Base-by-base conservation (phyloP, 2,113 vertebrate species). In the Melanostigma gelatinosum region DNA sequence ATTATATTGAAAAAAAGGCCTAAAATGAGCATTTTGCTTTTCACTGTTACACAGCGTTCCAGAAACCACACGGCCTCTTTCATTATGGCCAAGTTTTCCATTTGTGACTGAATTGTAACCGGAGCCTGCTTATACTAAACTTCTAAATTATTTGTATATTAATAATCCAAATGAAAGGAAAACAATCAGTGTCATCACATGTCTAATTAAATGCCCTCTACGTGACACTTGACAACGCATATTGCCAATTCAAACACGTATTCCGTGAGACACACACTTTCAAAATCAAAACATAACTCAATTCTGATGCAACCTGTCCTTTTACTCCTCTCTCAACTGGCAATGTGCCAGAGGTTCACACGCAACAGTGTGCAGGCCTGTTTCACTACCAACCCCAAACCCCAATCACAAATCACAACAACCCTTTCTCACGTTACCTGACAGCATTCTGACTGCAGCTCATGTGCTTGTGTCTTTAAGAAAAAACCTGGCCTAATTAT, bases 301-400 rank as follows among this genome's bases (percentile, higher is more conserved):
- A 5, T 69, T 88, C 72, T 94, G 91, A 94, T 86, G 90, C 88
- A 94, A 94, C 66, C 81, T 77, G 65, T 79, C 75, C 79, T 85
- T 77, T 83, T 79, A 87, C 79, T 80, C 75, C 80, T 85, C 78
- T 85, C 70, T 85, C 50, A 80, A 54, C 78, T 93, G 94, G 93
- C 91, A 76, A 18, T 0, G 44, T 20, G 90, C 94, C 93, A 95
- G 85, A 85, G 64, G 89, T 91, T 94, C 90, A 93, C 94, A 95
- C 89, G 93, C 93, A 92, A 94, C 91, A 64, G 78, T 85, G 90
- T 92, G 87, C 85, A 73, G 76, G 71, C 66, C 57, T 84, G 87
- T 80, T 91, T 74, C 87, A 88, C 84, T 64, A 24, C 64, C 68
- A 71, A 72, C 80, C 76, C 71, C 34, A 63, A 71, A 72, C 80